These are phyloP conservation scores for Dendrolimus houi DNA, from an alignment of 2,888 invertebrate species.

Conservation along the genomic window DNA sequence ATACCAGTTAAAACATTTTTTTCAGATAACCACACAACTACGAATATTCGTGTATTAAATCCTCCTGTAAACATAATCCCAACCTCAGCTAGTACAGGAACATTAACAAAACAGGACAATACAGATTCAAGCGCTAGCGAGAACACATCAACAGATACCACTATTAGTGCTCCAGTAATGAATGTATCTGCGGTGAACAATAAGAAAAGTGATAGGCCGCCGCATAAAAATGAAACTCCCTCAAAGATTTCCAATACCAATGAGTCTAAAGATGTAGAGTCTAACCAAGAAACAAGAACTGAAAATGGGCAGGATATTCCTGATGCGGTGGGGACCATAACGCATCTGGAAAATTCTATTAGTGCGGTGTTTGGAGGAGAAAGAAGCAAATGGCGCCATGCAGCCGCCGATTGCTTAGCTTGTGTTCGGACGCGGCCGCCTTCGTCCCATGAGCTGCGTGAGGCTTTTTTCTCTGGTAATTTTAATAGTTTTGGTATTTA, in stretches of 20 bases:
- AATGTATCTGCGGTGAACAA: neutral
- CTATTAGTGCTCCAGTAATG: conserved; percentile 6
- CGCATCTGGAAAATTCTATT: neutral
- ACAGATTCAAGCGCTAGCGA: conserved; percentile 11
- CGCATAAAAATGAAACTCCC: neutral
- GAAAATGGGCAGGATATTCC: neutral
- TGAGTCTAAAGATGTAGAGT: too few species aligned
- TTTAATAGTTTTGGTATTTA: neutral
- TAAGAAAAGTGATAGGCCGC: neutral
- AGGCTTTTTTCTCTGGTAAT: conserved; percentile 65
- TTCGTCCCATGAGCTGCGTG: conserved; percentile 59
- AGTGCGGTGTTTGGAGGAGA: conserved; percentile 4
- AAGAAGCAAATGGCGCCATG: conserved; percentile 41
- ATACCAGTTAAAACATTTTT: neutral
- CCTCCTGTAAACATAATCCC: neutral
- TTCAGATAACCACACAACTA: neutral
- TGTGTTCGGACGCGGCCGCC: conserved; percentile 59
- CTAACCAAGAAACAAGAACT: neutral
- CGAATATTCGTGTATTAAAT: neutral
- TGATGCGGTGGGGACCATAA: neutral
- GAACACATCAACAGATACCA: conserved; percentile 9
- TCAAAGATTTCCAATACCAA: neutral
- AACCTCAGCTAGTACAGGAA: neutral
- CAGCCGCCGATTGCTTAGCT: conserved; percentile 47
- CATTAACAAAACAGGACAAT: conserved; percentile 8